Evolutionary conservation across 2,888 invertebrate genomes (phyloP).

Genomic region (Argyresthia albistria): DNA sequence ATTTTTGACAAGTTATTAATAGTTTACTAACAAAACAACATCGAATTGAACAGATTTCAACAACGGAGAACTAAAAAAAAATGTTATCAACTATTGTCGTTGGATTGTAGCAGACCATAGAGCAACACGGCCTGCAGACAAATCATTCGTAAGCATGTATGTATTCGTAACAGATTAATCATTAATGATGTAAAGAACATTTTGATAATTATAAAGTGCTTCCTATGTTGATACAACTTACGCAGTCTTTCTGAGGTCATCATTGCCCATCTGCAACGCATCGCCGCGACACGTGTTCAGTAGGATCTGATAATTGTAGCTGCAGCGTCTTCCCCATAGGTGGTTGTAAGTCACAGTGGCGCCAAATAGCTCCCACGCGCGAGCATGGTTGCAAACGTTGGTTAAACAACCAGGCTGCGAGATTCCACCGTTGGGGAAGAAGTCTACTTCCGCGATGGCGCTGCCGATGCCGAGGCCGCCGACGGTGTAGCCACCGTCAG

Average conservation of each 20-base stretch:
- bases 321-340: slow-evolving; percentile 25
- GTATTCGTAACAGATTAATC: no score
- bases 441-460: slow-evolving; percentile 65
- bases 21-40: no score
- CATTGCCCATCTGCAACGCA: slow-evolving; percentile 30
- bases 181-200: not conserved
- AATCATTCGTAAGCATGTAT: no score
- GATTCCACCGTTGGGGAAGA: slow-evolving; percentile 70
- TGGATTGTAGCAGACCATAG: no score
- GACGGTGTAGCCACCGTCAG: slow-evolving; percentile 32
- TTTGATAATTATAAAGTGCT: slow-evolving; percentile 8
- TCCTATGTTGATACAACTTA: slow-evolving; percentile 13
- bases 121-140: no score
- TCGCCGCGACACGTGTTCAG: slow-evolving; percentile 27
- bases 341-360: slow-evolving; percentile 29
- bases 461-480: slow-evolving; percentile 58
- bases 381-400: slow-evolving; percentile 32
- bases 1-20: not conserved
- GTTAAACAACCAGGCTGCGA: slow-evolving; percentile 33
- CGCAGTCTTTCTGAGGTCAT: slow-evolving; percentile 29
- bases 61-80: no score
- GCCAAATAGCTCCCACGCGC: slow-evolving; percentile 34
- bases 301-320: slow-evolving; percentile 18
- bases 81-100: no score
- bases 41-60: no score